These are phyloP conservation scores for Bucco capensis DNA, from an alignment of 2,113 vertebrate genomes.

Conservation along the genomic window DNA sequence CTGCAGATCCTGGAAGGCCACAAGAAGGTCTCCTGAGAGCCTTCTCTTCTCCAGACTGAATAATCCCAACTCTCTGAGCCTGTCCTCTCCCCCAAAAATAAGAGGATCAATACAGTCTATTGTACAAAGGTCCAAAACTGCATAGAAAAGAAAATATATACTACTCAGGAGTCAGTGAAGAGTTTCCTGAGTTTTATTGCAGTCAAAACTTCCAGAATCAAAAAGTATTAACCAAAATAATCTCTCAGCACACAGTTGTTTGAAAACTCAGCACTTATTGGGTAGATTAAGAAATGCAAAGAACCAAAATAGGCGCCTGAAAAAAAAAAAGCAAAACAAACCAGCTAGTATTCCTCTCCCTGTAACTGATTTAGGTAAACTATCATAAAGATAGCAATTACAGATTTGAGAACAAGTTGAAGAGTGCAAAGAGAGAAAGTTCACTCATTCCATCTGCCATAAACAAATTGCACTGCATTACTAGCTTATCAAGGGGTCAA, in stretches of 20 bases:
- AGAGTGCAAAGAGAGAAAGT: not conserved
- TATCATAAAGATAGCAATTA: not conserved
- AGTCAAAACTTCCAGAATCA: not conserved
- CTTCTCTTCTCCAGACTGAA: too few species aligned
- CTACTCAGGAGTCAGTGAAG: not conserved
- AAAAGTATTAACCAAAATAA: not conserved
- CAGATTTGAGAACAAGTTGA: not conserved
- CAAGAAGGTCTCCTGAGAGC: too few species aligned
- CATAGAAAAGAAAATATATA: rapidly evolving
- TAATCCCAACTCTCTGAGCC: too few species aligned
- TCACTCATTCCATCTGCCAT: not conserved
- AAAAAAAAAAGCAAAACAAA: not conserved
- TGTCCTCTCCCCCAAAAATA: too few species aligned
- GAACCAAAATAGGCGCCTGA: not conserved
- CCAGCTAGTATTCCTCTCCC: too few species aligned
- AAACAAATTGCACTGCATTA: not conserved
- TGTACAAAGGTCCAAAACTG: not conserved
- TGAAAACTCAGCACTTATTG: not conserved
- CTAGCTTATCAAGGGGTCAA: not conserved
- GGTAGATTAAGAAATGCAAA: not conserved
- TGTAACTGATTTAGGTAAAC: not conserved
- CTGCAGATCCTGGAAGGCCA: too few species aligned
- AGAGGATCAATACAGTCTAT: not conserved
- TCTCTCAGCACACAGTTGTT: not conserved
- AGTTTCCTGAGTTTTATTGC: not conserved